These are phyloP conservation scores for Nymphicus hollandicus DNA, from an alignment of 2,113 vertebrate species.

Conservation along the genomic window DNA sequence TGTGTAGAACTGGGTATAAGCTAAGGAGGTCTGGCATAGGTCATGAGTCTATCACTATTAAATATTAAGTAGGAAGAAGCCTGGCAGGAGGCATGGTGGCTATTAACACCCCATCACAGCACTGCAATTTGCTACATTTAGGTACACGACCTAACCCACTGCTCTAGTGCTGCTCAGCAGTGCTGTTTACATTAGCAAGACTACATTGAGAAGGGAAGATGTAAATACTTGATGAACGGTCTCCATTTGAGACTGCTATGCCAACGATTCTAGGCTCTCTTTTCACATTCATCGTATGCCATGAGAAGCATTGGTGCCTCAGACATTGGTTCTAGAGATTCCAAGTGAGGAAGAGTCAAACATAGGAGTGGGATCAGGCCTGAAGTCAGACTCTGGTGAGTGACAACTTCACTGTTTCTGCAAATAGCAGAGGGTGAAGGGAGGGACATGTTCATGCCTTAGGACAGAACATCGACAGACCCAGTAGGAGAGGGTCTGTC, in stretches of 20 bases:
- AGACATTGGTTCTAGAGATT: background rate
- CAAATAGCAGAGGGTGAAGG: background rate
- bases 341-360: background rate
- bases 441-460: too few relatives aligned
- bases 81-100: background rate
- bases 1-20: background rate
- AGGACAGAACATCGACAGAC: background rate
- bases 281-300: background rate
- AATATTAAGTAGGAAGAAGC: background rate
- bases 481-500: background rate
- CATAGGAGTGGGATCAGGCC: background rate
- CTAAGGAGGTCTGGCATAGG: background rate
- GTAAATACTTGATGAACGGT: background rate
- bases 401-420: background rate
- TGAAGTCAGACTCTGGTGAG: background rate
- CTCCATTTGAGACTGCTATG: background rate
- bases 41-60: background rate
- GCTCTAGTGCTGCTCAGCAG: background rate
- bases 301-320: background rate
- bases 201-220: background rate
- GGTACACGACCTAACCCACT: accelerated
- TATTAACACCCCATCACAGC: background rate
- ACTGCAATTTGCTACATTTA: background rate
- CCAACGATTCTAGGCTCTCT: background rate
- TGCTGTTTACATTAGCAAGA: background rate